Base-by-base conservation (phyloP, 2,113 vertebrate genomes). In the Pantherophis guttatus region DNA sequence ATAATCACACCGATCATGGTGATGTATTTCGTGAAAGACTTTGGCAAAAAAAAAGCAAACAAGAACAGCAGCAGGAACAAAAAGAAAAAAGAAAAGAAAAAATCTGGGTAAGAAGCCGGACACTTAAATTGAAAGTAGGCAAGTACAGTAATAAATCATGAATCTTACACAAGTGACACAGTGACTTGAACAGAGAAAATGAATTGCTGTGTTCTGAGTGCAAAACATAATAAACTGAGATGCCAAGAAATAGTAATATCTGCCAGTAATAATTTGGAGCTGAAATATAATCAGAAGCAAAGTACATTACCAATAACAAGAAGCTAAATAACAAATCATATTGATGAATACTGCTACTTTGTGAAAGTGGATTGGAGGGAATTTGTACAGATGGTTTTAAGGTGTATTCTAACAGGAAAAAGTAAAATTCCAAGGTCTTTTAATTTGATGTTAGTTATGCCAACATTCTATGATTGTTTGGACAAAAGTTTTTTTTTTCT, bases 221-320 rank as follows among this genome's bases (percentile, higher is more conserved):
- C 96, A 88, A 91, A 92, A 92, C 33, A 94, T 88, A 95, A 96
- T 93, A 95, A 96, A 95, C 94, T 96, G 88, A 95, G 91, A 87
- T 96, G 95, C 93, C 94, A 93, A 50, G 92, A 94, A 94, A 59
- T 0, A 94, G 62, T 53, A 57, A 2, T 50, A 94, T 44, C 91
- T 95, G 96, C 94, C 92, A 96, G 95, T 0, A 94, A 48, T 94
- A 95, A 97, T 93, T 93, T 95, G 94, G 88, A 94, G 95, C 3
- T 93, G 85, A 96, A 97, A 96, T 91, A 96, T 57, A 96, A 95
- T 95, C 95, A 91, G 52, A 93, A 59, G 58, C 58, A 94, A 94
- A 88, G 85, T 53, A 65, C 48, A 91, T 87, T 95, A 96, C 92
- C 95, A 96, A 94, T 94, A 96, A 87, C 9, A 0, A 50, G 50